Base-by-base conservation (phyloP, 2,888 invertebrate species). In the Conomelus anceps region DNA sequence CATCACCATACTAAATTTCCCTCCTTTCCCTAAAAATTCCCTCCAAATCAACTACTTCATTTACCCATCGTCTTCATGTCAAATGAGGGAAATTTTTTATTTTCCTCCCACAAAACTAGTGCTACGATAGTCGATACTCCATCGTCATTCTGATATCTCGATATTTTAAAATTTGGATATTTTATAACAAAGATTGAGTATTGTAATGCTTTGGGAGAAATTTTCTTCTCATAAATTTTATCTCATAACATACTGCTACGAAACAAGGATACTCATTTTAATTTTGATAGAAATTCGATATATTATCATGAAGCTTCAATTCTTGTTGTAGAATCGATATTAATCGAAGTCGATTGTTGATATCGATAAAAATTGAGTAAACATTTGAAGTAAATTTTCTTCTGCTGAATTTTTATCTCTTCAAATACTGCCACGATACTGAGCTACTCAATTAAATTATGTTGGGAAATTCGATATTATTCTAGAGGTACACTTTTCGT, bases 1-100 rank as follows among this genome's bases (percentile, higher is more conserved):
- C 85, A 88, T 34, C 29, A 88, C 88, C 88, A 88, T 88, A 85
- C 88, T 88, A 88, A 88, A 84, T 26, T 22, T 26, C 88, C 63
- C 63, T 63, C 63, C 63, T 63, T 1, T 20, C 63, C 63, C 63
- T 7, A 7, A 0, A n/a, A n/a, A n/a, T 63, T 63, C 63, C 63
- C 63, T 63, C 63, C 63, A n/a, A 63, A n/a, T n/a, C n/a, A n/a
- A 63, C 63, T 63, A 63, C n/a, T 63, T 7, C n/a, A 63, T 20
- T 63, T 20, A 63, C n/a, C 63, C 63, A 63, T 63, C 63, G 63
- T 20, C n/a, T 1, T 63, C 63, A 63, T 63, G 1, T 63, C n/a
- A 20, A 63, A 63, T n/a, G n/a, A n/a, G n/a, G 63, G 63, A n/a
- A 63, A 63, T n/a, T 63, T 34, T 63, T n/a, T 13, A 3, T n/a